Evolutionary conservation across 2,113 vertebrate genomes (phyloP), one percentile per base, ranked within the genome.

Genomic region (Protobothrops mucrosquamatus): DNA sequence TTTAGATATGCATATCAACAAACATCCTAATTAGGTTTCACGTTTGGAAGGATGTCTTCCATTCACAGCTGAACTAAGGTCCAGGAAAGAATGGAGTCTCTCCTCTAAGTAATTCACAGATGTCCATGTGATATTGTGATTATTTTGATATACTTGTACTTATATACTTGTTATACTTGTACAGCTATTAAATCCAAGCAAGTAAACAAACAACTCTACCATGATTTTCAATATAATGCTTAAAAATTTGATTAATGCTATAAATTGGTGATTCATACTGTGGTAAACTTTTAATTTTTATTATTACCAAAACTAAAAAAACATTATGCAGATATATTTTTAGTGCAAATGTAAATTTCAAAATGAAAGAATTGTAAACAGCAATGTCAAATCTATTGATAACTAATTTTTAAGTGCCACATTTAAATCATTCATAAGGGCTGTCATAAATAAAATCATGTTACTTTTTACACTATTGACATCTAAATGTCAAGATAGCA

Each of bases 131-230:
- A 29, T 59, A 23, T 85, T 61, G 51, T 90, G 26, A 93, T 55
- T 90, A 81, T 81, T 89, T 91, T 56, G 20, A 18, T 92, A 26
- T 39, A 51, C 20, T 93, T 95, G 95, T 97, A 96, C 95, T 51
- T 51, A 18, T 92, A 26, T 39, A 51, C 23, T 91, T 74, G 20
- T 11, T 92, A 26, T 39, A 51, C 23, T 93, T 95, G 95, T 97
- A 96, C 95, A 89, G 61, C 51, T 95, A 94, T 89, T 54, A 24
- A 93, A 15, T 69, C 88, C 55, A 57, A 69, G 88, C 95, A 95
- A 96, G 95, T 94, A 92, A 74, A 6, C 46, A 20, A 34, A 69
- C 6, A 56, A 23, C 18, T 29, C 57, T 3, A 43, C 7, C 7
- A 81, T 22, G 18, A 34, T 39, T 52, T 54, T 64, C 14, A 69